Evolutionary conservation across 2,888 invertebrate genomes (phyloP).

Genomic region (Patella depressa): DNA sequence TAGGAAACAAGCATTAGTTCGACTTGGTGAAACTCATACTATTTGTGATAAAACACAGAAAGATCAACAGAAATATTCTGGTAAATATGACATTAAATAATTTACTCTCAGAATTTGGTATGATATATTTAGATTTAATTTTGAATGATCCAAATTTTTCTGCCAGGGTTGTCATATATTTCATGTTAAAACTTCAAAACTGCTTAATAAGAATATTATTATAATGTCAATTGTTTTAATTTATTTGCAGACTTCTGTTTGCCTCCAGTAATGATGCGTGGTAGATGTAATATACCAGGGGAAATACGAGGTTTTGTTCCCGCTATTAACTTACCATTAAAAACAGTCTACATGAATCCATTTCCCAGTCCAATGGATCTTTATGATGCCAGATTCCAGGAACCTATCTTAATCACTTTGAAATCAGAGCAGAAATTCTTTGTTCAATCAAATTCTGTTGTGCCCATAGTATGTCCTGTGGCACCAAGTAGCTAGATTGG

Average conservation of each 20-base stretch:
- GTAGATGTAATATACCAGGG: conserved; percentile 55
- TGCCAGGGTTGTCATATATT: too few species aligned
- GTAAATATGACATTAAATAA: too few species aligned
- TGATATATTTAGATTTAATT: too few species aligned
- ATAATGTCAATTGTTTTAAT: neutral
- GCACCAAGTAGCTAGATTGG: conserved; percentile 26
- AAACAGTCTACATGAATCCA: conserved; percentile 66
- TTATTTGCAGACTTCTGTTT: conserved; percentile 55
- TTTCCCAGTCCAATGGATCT: conserved; percentile 63
- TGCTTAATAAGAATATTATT: neutral
- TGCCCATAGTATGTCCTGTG: conserved; percentile 37
- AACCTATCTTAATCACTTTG: conserved; percentile 67
- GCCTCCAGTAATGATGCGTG: conserved; percentile 52
- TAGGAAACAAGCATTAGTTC: conserved; percentile 64
- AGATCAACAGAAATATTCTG: conserved; percentile 34
- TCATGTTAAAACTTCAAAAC: too few species aligned
- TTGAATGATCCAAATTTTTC: too few species aligned
- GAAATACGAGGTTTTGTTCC: conserved; percentile 63
- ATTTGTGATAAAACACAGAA: conserved; percentile 62
- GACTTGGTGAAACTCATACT: conserved; percentile 69
- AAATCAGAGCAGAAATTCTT: conserved; percentile 69
- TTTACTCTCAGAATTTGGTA: too few species aligned
- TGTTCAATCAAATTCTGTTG: conserved; percentile 63
- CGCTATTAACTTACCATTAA: conserved; percentile 68
- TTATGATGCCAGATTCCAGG: conserved; percentile 52